Base-by-base conservation (phyloP, 2,888 invertebrate species). In the Rhabditophanes sp. region DNA sequence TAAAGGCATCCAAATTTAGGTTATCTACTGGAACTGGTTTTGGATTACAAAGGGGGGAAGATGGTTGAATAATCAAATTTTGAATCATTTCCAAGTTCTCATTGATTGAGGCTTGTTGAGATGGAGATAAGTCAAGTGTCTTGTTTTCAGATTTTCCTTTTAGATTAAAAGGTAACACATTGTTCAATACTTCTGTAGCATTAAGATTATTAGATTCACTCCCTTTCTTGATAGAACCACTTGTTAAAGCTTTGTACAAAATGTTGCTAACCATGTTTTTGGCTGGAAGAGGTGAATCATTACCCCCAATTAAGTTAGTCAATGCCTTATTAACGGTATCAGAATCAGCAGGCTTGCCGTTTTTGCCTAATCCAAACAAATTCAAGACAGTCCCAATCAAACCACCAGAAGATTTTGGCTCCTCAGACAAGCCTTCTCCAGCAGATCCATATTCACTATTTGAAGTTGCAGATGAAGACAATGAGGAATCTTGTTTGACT, bases 51-150 rank as follows among this genome's bases (percentile, higher is more conserved):
- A 64, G 45, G 18, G 64, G 64, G 23, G 56, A 55, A 20, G 46
- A 48, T 17, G 64, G 62, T 39, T 64, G 61, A 22, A 56, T 58
- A 30, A 64, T 55, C 17, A 64, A 47, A 32, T 59, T 55, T 41
- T 64, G 60, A 26, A 64, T 53, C 49, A 64, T 56, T 28, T 57
- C 58, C 28, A 65, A 41, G 32, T 64, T 65, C 41, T 60, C 57
- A 30, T 52, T 52, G 32, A 62, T 56, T 11, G 57, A 56, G 12
- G 48, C 51, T 19, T 56, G 51, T 37, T 61, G 61, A 20, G 61
- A 57, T n/a, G n/a, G n/a, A n/a, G n/a, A n/a, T n/a, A n/a, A n/a
- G n/a, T n/a, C n/a, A n/a, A n/a, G 24, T 42, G 35, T 1, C 50
- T 49, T n/a, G 50, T 37, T 7, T 47, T 46, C 25, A 48, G 37